Evolutionary conservation across 2,113 vertebrate genomes (phyloP), one percentile per base, ranked within the genome.

Genomic region (Hypomesus transpacificus): DNA sequence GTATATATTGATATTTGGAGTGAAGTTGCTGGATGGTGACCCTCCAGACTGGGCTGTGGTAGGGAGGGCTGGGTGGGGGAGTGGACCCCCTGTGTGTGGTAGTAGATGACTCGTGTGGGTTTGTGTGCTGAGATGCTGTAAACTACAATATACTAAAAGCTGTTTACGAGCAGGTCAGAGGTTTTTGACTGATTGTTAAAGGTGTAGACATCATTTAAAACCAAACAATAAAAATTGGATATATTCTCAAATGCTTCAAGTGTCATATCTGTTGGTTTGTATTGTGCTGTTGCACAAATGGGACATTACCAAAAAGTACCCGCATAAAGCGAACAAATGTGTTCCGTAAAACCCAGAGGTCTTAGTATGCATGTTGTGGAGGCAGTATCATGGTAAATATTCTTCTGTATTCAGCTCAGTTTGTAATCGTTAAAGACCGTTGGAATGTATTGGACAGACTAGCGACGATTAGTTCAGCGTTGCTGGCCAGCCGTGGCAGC

Each of bases 201-300:
- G 81, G 73, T 80, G 76, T 87, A 84, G 86, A 74, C 66, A 79
- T 86, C 80, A 75, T 87, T 79, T 79, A 56, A 85, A 73, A 83
- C 73, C 17, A 87, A 81, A 75, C 73, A 88, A 86, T 89, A 87
- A 90, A 89, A 81, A 63, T 79, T 78, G 69, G 85, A 63, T 82
- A 78, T 84, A 68, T 87, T 81, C 81, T 80, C 64, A 78, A 1
- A 16, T 24, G 22, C n/a, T 13, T 39, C 14, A n/a, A n/a, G 39
- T 46, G 39, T 46, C 5, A n/a, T n/a, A n/a, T 46, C 1, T 46
- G 39, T 46, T 26, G 24, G 39, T 46, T 5, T 46, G 7, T 46
- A 7, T 46, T 46, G 9, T 34, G 31, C 31, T 34, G 31, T 34
- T 34, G 13, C 7, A 46, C 39, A 1, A 46, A 46, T 46, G 39